These are phyloP conservation scores for Amblyopsis rosae DNA, from an alignment of 2,113 vertebrate species.

Conservation along the genomic window DNA sequence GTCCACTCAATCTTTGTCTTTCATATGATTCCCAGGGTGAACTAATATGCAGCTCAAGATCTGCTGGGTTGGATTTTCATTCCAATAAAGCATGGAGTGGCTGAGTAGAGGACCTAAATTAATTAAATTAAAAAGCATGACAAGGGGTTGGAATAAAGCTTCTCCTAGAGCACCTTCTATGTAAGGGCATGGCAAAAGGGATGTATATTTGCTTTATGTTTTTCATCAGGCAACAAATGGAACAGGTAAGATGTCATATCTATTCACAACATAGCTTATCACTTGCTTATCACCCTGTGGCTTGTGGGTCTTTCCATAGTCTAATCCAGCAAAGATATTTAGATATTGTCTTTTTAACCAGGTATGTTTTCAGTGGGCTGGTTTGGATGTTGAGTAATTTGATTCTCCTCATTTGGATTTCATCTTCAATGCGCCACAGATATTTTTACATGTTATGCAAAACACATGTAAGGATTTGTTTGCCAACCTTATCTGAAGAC, in stretches of 20 bases:
- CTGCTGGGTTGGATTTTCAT: slow-evolving; percentile 52
- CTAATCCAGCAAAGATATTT: no score
- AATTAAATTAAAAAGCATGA: slow-evolving; percentile 59
- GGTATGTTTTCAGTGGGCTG: slow-evolving; percentile 25
- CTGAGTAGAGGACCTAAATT: slow-evolving; percentile 54
- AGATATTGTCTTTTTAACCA: slow-evolving; percentile 1
- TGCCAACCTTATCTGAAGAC: slow-evolving; percentile 38
- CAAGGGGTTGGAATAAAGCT: slow-evolving; percentile 16
- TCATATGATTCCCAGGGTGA: slow-evolving; percentile 60
- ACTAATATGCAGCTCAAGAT: slow-evolving; percentile 25
- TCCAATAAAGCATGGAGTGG: slow-evolving; percentile 65
- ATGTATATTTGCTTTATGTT: slow-evolving; percentile 8
- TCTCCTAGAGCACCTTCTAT: slow-evolving; percentile 21
- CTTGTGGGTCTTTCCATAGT: no score
- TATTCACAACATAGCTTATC: no score
- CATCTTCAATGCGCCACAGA: slow-evolving; percentile 50
- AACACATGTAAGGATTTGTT: slow-evolving; percentile 62
- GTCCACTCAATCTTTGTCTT: slow-evolving; percentile 70
- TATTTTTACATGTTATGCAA: slow-evolving; percentile 63
- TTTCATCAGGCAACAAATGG: background rate
- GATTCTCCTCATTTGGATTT: slow-evolving; percentile 61
- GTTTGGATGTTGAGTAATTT: slow-evolving; percentile 41
- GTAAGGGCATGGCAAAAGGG: slow-evolving; percentile 5
- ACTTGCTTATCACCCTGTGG: no score
- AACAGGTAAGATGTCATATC: background rate